Evolutionary conservation across 2,888 invertebrate species (phyloP).

Genomic region (Caenorhabditis angaria): DNA sequence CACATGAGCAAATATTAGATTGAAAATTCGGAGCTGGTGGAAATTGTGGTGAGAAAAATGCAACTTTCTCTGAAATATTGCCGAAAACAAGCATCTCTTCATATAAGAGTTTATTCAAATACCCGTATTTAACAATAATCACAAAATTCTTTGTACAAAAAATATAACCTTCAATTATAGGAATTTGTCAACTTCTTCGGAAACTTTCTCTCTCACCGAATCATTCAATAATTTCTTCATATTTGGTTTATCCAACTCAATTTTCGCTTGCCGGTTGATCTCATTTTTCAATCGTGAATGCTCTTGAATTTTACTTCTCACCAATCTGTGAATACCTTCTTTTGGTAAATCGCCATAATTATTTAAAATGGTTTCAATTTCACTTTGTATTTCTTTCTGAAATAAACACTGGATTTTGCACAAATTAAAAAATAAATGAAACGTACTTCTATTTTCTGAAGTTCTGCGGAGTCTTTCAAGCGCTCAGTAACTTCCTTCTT

Average conservation of each 20-base stretch:
- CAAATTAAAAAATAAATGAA: not conserved
- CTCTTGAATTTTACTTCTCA: conserved; percentile 12
- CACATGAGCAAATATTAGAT: not conserved
- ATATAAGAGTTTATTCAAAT: too few relatives aligned
- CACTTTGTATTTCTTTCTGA: conserved; percentile 27
- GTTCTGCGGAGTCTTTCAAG: conserved; percentile 10
- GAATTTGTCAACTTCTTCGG: not conserved
- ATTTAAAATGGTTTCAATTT: conserved; percentile 27
- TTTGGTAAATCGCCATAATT: conserved; percentile 14
- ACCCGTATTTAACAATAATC: not conserved
- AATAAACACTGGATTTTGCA: not conserved
- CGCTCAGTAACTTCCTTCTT: conserved; percentile 25
- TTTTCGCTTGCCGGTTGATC: conserved; percentile 20
- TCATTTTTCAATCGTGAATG: conserved; percentile 21
- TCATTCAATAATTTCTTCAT: conserved; percentile 8
- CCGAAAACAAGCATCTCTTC: too few relatives aligned
- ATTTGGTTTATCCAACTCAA: conserved; percentile 22
- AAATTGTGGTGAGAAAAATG: too few relatives aligned
- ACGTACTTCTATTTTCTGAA: conserved; percentile 20
- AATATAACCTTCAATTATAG: not conserved
- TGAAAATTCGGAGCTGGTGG: too few relatives aligned
- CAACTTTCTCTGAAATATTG: too few relatives aligned
- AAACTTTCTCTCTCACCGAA: conserved; percentile 16
- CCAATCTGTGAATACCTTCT: conserved; percentile 29
- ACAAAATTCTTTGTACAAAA: not conserved